Evolutionary conservation across 2,888 invertebrate species (phyloP), one percentile per base, ranked within the genome.

Genomic region (Epinotia bilunana): DNA sequence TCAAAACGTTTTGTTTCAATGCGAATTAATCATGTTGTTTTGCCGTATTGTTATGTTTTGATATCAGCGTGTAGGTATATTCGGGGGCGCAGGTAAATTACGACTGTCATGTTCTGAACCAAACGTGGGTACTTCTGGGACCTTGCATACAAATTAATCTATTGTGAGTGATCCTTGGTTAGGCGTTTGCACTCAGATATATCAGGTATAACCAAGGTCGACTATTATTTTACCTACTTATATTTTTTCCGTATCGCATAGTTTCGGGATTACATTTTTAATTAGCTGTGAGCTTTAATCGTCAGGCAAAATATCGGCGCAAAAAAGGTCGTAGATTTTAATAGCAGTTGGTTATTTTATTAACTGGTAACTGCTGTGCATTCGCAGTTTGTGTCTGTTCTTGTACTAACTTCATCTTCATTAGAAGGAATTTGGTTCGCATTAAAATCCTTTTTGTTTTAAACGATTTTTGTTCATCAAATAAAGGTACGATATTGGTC

Each of bases 41-140:
- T 76, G 76, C 72, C 73, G 76, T 16, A 73, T 65, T 69, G 69
- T 71, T 61, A 67, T 63, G 75, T 77, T 79, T 28, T 79, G 80
- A 79, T 78, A 72, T 65, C 43, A 55, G 65, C 55, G 75, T 63
- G 67, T 77, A 79, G 63, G 80, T 77, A 78, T 77, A 76, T 80
- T 83, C 80, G 90, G 90, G 86, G 90, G 90, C 85, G 88, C 86
- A 81, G 84, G 86, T 84, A 87, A 88, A 89, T 88, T 87, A 84
- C 87, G 84, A 75, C 80, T 85, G 87, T 87, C 85, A 82, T 84
- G 81, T 84, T 81, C 78, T 82, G 84, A 90, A 60, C 86, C 81
- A 82, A 86, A 90, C 89, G 91, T 91, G 90, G 88, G 90, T 88
- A 91, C 85, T 88, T 88, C 86, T 86, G 87, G 86, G 89, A 88